A percentile compares a stretch with the other conserved stretches of the same genome.
These are phyloP conservation scores for Fratercula arctica DNA, from an alignment of 2,797 vertebrate species.

Conservation along the genomic window DNA sequence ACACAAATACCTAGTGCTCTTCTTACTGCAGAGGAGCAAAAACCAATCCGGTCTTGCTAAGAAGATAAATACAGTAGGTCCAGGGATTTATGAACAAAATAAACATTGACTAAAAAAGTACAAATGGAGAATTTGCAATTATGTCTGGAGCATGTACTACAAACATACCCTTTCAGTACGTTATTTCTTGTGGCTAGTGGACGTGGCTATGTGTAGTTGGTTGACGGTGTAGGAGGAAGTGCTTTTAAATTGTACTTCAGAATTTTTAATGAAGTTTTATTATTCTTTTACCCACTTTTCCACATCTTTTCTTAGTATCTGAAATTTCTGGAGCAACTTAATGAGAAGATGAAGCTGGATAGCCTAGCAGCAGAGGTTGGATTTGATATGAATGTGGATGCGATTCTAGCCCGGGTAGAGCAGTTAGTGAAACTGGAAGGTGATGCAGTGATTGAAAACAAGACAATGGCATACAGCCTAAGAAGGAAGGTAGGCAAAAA, in stretches of 20 bases:
- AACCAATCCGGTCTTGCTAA: neutral
- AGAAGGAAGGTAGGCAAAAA: conserved; percentile 87
- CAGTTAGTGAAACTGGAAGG: conserved; percentile 87
- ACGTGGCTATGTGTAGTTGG: neutral
- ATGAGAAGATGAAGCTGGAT: conserved; percentile 85
- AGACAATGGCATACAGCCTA: conserved; percentile 82
- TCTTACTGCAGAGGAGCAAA: neutral
- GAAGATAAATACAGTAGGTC: neutral
- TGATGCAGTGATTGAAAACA: conserved; percentile 84
- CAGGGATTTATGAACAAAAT: neutral
- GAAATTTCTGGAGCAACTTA: conserved; percentile 87
- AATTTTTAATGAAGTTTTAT: neutral
- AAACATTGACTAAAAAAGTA: neutral
- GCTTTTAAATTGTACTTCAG: neutral
- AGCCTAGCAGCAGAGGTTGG: conserved; percentile 83
- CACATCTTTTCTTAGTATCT: conserved; percentile 78
- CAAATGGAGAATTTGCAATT: neutral
- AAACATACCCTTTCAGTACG: neutral
- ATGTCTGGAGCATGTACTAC: neutral
- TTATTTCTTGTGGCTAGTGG: neutral
- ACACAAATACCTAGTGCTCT: neutral
- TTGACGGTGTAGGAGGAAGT: fast-evolving
- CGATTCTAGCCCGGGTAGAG: conserved; percentile 82
- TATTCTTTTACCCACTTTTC: neutral
- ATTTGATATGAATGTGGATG: conserved; percentile 87